Evolutionary conservation across 2,113 vertebrate species (phyloP).

Genomic region (Poeciliopsis turrubarensis): DNA sequence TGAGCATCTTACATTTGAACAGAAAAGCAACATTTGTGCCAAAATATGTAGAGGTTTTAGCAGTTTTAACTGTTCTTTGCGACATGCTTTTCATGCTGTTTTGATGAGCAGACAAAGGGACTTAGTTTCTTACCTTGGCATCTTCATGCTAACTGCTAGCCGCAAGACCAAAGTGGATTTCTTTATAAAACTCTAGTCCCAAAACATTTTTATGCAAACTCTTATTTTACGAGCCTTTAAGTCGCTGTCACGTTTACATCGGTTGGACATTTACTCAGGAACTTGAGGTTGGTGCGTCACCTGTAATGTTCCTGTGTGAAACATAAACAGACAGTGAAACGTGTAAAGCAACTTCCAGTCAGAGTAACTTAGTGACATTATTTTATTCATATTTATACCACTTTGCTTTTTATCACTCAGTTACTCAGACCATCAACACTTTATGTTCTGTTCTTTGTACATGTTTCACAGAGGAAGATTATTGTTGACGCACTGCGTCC

Average conservation of each 20-base stretch:
- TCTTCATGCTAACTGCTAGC: neutral
- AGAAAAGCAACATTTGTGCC: no score
- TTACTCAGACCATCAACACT: neutral
- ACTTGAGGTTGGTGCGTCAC: neutral
- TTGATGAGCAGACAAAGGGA: neutral
- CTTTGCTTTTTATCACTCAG: no score
- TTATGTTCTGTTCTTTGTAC: neutral
- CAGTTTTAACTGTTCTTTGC: neutral
- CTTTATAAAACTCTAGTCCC: no score
- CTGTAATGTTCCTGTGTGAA: neutral
- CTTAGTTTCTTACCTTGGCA: neutral
- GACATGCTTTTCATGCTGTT: neutral
- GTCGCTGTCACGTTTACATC: no score
- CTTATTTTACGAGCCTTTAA: neutral
- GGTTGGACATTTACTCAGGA: neutral
- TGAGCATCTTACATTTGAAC: no score
- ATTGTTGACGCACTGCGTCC: neutral
- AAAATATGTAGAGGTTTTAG: no score
- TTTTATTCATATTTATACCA: no score
- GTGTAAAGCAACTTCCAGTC: neutral
- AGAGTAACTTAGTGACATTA: no score
- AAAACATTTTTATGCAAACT: neutral
- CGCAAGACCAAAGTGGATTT: neutral
- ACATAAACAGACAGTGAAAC: neutral
- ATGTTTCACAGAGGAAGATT: neutral